phyloP scores from a whole-genome alignment of 2,888 invertebrate genomes.

The Stratiomys singularior region DNA sequence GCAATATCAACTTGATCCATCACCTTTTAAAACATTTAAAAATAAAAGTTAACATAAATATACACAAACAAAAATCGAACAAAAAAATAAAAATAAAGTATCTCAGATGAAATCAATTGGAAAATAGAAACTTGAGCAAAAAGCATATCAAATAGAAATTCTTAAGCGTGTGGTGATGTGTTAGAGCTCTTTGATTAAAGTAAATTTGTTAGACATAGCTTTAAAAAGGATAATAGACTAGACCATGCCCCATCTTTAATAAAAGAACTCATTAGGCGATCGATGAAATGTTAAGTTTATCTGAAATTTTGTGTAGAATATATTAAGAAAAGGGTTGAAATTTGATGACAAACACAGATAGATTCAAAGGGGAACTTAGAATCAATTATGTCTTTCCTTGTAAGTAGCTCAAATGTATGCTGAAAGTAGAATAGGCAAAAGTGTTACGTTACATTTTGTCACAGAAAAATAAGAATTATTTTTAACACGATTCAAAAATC shows the following conservation, averaged over 20 bases:
- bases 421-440: constrained; percentile 5
- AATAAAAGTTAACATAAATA: neutral
- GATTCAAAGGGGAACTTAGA: constrained; percentile 52
- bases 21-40: constrained; percentile 28
- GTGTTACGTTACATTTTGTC: constrained; percentile 20
- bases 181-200: no score
- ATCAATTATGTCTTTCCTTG: constrained; percentile 45
- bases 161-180: no score
- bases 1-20: constrained; percentile 30
- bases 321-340: neutral
- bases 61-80: neutral
- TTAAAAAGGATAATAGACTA: no score
- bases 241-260: neutral
- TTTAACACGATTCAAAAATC: neutral
- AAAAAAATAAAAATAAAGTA: neutral
- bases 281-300: no score
- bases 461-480: neutral
- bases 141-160: neutral
- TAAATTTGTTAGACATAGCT: no score
- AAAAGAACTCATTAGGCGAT: neutral
- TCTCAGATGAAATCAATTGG: neutral
- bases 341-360: neutral
- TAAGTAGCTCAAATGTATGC: neutral
- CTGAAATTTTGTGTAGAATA: no score
- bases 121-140: neutral